Evolutionary conservation across 2,797 vertebrate species (phyloP).

Genomic region (Agapornis canus): DNA sequence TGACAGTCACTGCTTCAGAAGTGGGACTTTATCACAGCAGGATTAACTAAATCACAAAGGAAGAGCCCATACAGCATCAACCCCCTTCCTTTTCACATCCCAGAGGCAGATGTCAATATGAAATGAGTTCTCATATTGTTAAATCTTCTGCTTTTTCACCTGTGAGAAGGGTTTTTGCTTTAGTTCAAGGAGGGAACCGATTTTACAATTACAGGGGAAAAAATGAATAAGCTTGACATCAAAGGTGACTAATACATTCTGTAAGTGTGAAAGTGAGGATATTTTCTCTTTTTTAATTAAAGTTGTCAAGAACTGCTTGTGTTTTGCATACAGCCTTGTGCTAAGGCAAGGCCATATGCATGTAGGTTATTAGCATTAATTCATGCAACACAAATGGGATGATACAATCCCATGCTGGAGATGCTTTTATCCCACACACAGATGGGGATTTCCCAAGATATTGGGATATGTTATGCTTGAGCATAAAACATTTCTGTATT

Average conservation of each 20-base stretch:
- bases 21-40: slow-evolving; percentile 43
- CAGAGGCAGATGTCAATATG: slow-evolving; percentile 54
- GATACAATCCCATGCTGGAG: not conserved
- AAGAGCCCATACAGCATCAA: not conserved
- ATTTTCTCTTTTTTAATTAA: not conserved
- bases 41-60: slow-evolving; percentile 28
- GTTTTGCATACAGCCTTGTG: not conserved
- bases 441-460: not conserved
- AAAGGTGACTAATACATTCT: not conserved
- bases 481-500: slow-evolving; percentile 3
- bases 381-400: not conserved
- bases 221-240: not conserved
- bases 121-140: slow-evolving; percentile 16
- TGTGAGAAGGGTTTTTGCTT: not conserved
- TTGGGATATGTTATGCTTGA: not conserved
- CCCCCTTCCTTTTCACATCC: not conserved
- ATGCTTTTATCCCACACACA: not conserved
- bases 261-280: not conserved
- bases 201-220: not conserved
- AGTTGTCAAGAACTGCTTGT: not conserved
- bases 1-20: slow-evolving; percentile 11
- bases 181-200: not conserved
- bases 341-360: not conserved
- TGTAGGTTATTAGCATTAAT: not conserved
- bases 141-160: not conserved